A percentile compares a stretch with the other conserved stretches of the same genome.
These are phyloP conservation scores for Graptemys geographica DNA, from an alignment of 2,797 vertebrate genomes.

Conservation along the genomic window DNA sequence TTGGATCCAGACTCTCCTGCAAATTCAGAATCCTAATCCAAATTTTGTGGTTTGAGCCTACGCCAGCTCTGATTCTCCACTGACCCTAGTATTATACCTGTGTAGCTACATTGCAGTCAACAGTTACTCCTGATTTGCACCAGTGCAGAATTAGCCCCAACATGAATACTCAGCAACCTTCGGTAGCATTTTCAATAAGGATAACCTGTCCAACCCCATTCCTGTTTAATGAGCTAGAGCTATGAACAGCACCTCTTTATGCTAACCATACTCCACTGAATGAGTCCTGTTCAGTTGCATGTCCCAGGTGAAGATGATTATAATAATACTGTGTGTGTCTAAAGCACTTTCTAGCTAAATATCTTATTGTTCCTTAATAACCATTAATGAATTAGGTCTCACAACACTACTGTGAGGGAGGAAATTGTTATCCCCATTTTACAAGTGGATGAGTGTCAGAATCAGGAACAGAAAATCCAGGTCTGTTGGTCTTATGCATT, in stretches of 20 bases:
- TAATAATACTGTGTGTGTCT: not conserved
- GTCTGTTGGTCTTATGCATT: not conserved
- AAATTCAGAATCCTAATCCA: not conserved
- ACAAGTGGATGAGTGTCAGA: not conserved
- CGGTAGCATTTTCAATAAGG: not conserved
- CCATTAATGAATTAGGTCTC: not conserved
- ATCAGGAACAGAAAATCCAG: not conserved
- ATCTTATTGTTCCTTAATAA: not conserved
- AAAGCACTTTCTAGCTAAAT: not conserved
- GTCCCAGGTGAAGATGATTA: not conserved
- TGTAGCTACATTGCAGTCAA: not conserved
- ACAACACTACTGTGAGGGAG: not conserved
- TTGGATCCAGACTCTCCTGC: not conserved
- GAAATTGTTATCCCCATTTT: not conserved
- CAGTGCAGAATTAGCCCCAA: not conserved
- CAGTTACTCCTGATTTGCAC: not conserved
- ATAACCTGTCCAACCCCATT: not conserved
- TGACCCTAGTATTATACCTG: not conserved
- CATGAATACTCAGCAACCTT: not conserved
- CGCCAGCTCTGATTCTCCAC: not conserved
- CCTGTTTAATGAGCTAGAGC: not conserved
- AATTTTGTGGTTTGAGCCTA: not conserved
- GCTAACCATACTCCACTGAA: not conserved
- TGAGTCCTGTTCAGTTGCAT: not conserved
- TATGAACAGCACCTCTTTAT: not conserved